Percentiles rank a stretch among this genome's conserved stretches.
Conservation (phyloP, 1,140 invertebrate genomes). For the Acromyrmex charruanus region DNA sequence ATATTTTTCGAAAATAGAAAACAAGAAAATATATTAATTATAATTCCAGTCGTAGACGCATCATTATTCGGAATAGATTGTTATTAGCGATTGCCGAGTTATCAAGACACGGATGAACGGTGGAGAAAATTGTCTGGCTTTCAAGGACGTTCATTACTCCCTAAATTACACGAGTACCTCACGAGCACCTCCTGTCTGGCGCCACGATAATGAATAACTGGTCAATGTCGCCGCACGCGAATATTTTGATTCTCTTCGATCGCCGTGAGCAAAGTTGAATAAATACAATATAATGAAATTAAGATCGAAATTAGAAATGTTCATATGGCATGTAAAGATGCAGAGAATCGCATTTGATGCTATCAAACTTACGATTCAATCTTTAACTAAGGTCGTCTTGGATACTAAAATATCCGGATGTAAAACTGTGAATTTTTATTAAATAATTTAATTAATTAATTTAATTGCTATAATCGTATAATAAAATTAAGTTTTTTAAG, state of each 20-base stretch:
- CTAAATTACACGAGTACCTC: constrained; percentile 61
- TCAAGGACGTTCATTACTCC: constrained; percentile 79
- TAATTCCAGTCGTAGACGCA: not conserved
- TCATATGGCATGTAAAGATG: not conserved
- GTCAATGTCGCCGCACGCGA: constrained; percentile 18
- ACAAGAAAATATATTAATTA: not conserved
- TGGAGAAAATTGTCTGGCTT: constrained; percentile 58
- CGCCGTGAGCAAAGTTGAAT: constrained; percentile 22
- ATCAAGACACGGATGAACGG: constrained; percentile 17
- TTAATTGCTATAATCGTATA: not conserved
- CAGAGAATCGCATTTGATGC: not conserved
- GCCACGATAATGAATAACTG: constrained; percentile 69
- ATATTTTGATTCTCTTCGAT: constrained; percentile 52
- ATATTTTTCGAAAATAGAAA: not conserved
- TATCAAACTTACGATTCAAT: constrained; percentile 11
- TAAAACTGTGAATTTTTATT: not conserved
- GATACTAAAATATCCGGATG: not conserved
- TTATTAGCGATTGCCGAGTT: constrained; percentile 12
- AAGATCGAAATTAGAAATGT: constrained; percentile 1
- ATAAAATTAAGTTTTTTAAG: not conserved
- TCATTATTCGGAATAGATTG: not conserved
- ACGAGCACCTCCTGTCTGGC: constrained; percentile 67
- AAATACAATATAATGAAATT: constrained; percentile 4
- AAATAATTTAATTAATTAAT: not conserved
- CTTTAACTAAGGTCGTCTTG: not conserved